A percentile compares a stretch with the other conserved stretches of the same genome.
Conservation (phyloP, 1,140 invertebrate species). For the Eciton burchellii region DNA sequence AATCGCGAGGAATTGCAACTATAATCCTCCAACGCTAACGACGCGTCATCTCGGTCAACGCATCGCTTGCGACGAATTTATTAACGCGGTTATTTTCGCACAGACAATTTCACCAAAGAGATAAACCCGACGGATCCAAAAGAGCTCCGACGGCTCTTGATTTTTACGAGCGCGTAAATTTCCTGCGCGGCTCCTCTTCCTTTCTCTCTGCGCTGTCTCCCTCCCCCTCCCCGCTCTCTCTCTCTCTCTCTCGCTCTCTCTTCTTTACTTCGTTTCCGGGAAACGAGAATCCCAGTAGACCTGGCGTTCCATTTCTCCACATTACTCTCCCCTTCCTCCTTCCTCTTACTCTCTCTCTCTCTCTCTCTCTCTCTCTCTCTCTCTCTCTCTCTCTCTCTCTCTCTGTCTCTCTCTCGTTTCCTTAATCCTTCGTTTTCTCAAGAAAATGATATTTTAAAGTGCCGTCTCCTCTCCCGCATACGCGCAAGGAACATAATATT, state of each 20-base stretch:
- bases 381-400: conserved; percentile 51
- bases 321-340: conserved; percentile 59
- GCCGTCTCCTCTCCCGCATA: conserved; percentile 33
- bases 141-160: conserved; percentile 83
- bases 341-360: too few relatives aligned
- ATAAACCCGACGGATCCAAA: conserved; percentile 53
- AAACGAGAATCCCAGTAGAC: conserved; percentile 63
- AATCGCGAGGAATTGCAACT: not conserved
- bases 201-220: conserved; percentile 52
- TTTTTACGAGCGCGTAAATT: conserved; percentile 85
- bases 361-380: conserved; percentile 55
- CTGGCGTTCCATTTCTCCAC: conserved; percentile 49
- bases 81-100: conserved; percentile 51
- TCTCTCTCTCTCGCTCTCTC: too few relatives aligned
- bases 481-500: conserved; percentile 43
- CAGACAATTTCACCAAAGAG: conserved; percentile 50
- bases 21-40: not conserved
- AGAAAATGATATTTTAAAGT: conserved; percentile 63
- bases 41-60: conserved; percentile 11
- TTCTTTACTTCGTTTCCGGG: conserved; percentile 57
- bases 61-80: conserved; percentile 40
- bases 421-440: conserved; percentile 60
- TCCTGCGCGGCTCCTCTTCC: conserved; percentile 58
- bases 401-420: conserved; percentile 3
- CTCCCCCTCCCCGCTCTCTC: too few relatives aligned